Evolutionary conservation across 2,888 invertebrate genomes (phyloP), one percentile per base, ranked within the genome.

Genomic region (Tetheella fluctuosa): DNA sequence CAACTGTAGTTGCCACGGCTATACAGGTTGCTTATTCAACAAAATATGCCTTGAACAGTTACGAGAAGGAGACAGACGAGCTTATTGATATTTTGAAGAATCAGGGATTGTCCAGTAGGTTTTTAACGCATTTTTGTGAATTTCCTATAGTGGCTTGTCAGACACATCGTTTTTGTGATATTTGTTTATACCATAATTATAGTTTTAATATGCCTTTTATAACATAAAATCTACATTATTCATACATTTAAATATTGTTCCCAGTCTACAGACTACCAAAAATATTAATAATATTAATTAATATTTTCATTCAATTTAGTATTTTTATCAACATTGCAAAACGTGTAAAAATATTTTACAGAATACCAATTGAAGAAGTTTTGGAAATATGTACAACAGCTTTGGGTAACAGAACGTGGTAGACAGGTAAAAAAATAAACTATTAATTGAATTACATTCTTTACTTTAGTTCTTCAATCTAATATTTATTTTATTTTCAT

Each of bases 361-460:
- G 91, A 70, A 71, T 93, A 91, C 72, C 94, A 94, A 74, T 75
- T 92, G 63, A 84, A 87, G 66, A 94, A 93, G 68, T 87, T 93
- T 73, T 90, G 89, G 88, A 83, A 83, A 59, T 94, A 94, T 68
- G 84, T 94, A 23, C 83, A 85, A 53, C 88, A 92, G 65, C 84
- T 94, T 59, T 94, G 94, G 94, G 80, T 85, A 0, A 84, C 88
- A 6, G 93, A 93, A 65, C 86, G 89, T n/a, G 94, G 94, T 2
- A 79, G 90, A 57, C 93, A 94, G 88, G 94, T 93, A 53, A 53
- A 25, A 8, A 13, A 23, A 13, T 0, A 13, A 13, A 13, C 2
- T 34, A 4, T 34, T 34, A 6, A 34, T 8, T 30, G 2, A 12
- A 7, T 13, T 34, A 13, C 1, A 34, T 30, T 0, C 10, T 10